Conservation (phyloP, 2,797 vertebrate species). For the Falco novaeseelandiae region DNA sequence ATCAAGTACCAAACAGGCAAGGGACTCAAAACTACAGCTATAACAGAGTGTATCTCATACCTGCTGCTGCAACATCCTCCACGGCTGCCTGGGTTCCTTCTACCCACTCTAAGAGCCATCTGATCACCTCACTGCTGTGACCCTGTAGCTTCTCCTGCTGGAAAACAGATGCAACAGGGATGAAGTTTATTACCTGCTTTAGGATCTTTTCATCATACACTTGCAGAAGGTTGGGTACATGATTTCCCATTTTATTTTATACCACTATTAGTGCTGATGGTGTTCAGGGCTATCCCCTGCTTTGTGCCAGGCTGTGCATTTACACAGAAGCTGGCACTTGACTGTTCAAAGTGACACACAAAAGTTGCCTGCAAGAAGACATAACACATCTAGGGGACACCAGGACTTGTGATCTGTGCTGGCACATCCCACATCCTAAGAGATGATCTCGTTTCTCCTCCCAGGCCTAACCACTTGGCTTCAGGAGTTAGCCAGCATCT, state of each 20-base stretch:
- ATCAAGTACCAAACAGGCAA: neutral
- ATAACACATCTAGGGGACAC: neutral
- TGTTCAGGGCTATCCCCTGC: neutral
- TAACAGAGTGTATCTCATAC: neutral
- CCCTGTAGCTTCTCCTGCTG: neutral
- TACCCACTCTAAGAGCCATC: neutral
- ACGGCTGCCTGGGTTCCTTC: neutral
- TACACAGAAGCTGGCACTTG: neutral
- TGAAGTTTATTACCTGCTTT: neutral
- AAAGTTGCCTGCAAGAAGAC: neutral
- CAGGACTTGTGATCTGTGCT: neutral
- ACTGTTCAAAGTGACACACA: neutral
- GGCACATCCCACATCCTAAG: neutral
- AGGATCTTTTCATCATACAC: neutral
- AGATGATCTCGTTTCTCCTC: neutral
- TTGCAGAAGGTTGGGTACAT: too few relatives aligned
- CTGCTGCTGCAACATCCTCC: neutral
- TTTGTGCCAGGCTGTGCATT: neutral
- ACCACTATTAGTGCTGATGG: neutral
- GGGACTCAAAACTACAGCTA: neutral
- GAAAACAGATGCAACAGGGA: neutral
- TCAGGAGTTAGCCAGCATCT: neutral
- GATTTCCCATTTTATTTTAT: neutral
- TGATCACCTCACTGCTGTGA: neutral
- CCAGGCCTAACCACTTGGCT: neutral